A percentile compares a stretch with the other conserved stretches of the same genome.
phyloP scores from a whole-genome alignment of 23 tunicate species.

The Corella eumyota region DNA sequence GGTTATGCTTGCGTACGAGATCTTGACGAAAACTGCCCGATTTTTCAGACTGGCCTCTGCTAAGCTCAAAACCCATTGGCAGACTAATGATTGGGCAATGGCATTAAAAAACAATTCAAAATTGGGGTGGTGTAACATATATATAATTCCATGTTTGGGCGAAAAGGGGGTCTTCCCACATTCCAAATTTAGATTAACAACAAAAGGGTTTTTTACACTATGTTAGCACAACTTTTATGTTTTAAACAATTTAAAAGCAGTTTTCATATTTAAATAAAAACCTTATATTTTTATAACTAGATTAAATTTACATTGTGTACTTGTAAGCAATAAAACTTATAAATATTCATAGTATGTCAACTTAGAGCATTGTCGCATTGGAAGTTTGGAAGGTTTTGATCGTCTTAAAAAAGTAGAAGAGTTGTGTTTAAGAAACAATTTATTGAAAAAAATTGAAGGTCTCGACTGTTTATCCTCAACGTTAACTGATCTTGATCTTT shows the following conservation, averaged over 20 bases:
- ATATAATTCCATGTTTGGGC: too few relatives aligned
- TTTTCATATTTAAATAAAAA: not conserved
- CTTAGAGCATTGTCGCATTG: conserved; percentile 81
- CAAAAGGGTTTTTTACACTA: not conserved
- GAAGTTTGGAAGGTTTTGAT: conserved; percentile 66
- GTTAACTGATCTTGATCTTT: conserved; percentile 58
- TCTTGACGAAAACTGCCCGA: too few relatives aligned
- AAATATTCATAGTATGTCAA: conserved; percentile 40
- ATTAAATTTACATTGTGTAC: not conserved
- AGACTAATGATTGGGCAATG: too few relatives aligned
- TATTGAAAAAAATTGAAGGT: conserved; percentile 53
- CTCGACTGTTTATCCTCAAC: conserved; percentile 45
- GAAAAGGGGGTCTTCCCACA: too few relatives aligned
- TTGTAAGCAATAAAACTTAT: not conserved
- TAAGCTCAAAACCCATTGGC: too few relatives aligned
- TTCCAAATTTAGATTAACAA: too few relatives aligned
- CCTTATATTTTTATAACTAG: not conserved
- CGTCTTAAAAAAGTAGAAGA: conserved; percentile 53
- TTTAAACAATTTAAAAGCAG: not conserved
- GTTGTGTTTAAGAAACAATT: conserved; percentile 74
- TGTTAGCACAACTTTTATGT: not conserved
- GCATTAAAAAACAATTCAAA: too few relatives aligned
- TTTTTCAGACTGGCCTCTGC: too few relatives aligned
- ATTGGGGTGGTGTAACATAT: too few relatives aligned
- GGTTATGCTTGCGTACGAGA: too few relatives aligned